Conservation (phyloP, 2,797 vertebrate genomes). For the Glyptemys insculpta region DNA sequence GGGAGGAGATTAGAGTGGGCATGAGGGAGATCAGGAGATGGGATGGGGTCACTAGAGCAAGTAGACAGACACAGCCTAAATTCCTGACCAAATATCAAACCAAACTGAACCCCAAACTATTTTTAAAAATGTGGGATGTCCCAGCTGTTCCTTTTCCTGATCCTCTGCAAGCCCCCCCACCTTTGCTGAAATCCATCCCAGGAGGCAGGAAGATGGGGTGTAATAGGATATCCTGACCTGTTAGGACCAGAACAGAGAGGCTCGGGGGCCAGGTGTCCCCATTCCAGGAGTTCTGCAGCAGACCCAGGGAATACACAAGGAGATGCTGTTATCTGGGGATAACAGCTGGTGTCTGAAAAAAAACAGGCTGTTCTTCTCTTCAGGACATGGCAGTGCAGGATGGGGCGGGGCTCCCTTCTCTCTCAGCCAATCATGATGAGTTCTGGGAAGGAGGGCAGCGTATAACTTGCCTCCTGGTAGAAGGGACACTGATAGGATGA, state of each 20-base stretch:
- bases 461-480: not conserved
- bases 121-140: not conserved
- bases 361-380: not conserved
- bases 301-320: not conserved
- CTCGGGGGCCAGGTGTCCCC: not conserved
- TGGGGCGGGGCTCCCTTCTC: not conserved
- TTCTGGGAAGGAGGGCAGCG: not conserved
- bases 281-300: not conserved
- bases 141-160: not conserved
- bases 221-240: not conserved
- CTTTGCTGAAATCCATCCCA: not conserved
- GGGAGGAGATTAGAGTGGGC: not conserved
- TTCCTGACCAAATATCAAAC: not conserved
- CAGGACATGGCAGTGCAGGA: not conserved
- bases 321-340: not conserved
- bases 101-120: not conserved
- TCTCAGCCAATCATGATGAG: not conserved
- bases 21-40: fast-evolving
- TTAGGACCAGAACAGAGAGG: not conserved
- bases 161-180: not conserved
- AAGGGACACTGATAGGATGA: not conserved
- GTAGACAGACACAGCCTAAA: not conserved
- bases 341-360: not conserved
- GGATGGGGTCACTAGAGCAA: not conserved
- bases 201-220: not conserved